Base-by-base conservation (phyloP, 2,113 vertebrate genomes). In the Nibea coibor region DNA sequence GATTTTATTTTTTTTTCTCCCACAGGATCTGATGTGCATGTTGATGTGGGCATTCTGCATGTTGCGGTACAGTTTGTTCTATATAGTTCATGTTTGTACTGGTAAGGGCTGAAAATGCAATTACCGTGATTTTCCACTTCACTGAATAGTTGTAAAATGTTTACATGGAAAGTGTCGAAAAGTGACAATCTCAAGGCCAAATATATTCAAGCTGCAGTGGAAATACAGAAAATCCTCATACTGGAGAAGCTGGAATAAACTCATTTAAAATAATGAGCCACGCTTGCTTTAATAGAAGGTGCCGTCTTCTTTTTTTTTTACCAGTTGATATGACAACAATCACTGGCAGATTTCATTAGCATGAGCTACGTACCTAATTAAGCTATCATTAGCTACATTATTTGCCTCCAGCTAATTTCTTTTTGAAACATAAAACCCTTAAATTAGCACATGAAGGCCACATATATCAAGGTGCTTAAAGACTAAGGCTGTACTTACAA, bases 1-100 rank as follows among this genome's bases (percentile, higher is more conserved):
- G 28, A 39, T 39, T 39, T 39, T 39, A 8, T 39, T 39, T 39
- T 56, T n/a, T 72, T 61, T 65, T 24, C 0, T 1, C 12, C 54
- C 31, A 6, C 7, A 45, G 53, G 48, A 42, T 56, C 19, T 64
- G 76, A 48, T 48, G 48, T 57, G 50, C 48, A 69, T 72, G 43
- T 35, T 42, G 62, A 77, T 68, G 69, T 15, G 59, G 17, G 63
- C 51, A 28, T 43, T 6, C 19, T 17, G n/a, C 6, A n/a, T n/a
- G 50, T 35, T 35, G 35, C 26, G 15, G 62, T 20, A 78, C 75
- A 66, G 24, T 26, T 0, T 73, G 66, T 54, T 69, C 63, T 47
- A 42, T 57, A 54, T 12, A 26, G 26, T 9, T n/a, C 10, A 6
- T 12, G 35, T 47, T 39, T 65, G 51, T 12, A 48, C 14, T 16